phyloP scores from a whole-genome alignment of 2,888 invertebrate genomes.

The Eutolmus rufibarbis region DNA sequence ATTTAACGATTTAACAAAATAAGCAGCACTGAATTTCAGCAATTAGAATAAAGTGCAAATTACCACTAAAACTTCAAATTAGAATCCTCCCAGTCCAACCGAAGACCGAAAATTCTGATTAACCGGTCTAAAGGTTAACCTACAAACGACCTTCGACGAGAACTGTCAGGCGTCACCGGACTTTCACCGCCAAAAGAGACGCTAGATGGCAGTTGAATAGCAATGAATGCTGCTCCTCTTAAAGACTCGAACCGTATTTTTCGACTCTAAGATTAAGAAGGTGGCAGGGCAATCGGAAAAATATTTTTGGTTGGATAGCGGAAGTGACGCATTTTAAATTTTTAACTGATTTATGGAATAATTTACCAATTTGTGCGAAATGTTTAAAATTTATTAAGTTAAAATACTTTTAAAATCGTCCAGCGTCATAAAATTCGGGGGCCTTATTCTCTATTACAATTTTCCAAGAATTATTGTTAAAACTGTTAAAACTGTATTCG shows the following conservation, averaged over 20 bases:
- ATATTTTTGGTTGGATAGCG: not conserved
- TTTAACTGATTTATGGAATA: too few species aligned
- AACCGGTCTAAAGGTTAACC: not conserved
- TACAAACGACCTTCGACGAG: not conserved
- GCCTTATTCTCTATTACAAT: too few species aligned
- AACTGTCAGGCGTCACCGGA: not conserved
- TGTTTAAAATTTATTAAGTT: too few species aligned
- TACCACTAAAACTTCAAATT: not conserved
- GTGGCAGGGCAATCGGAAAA: not conserved
- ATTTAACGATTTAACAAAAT: not conserved
- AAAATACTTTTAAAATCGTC: too few species aligned
- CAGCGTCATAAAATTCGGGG: too few species aligned
- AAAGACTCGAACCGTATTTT: not conserved
- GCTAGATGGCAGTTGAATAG: not conserved
- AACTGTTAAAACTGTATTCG: too few species aligned
- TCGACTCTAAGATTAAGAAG: not conserved
- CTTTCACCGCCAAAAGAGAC: not conserved
- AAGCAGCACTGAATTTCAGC: not conserved
- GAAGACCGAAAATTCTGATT: not conserved
- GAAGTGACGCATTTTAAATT: not conserved
- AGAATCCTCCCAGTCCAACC: not conserved
- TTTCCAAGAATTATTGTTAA: too few species aligned
- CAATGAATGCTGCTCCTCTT: not conserved
- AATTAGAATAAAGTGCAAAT: not conserved
- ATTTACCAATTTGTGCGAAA: too few species aligned